Base-by-base conservation (phyloP, 2,797 vertebrate species). In the Distichodus sexfasciatus region DNA sequence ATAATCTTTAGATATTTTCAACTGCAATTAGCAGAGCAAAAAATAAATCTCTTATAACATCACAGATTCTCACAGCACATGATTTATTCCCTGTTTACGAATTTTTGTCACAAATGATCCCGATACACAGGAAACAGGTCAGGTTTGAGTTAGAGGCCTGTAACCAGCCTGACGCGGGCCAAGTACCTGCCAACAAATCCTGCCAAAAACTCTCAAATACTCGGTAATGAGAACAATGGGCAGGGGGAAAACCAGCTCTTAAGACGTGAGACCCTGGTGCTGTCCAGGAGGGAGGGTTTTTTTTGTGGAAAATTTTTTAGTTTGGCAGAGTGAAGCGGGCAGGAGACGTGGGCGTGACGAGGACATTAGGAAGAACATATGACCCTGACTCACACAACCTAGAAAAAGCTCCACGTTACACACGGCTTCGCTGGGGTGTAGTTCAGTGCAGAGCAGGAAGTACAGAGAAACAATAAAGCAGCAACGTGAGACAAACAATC, bases 181-280 rank as follows among this genome's bases (percentile, higher is more conserved):
- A 41, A 71, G 33, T 15, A 31, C 10, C 31, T 3, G 15, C 12
- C 35, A 17, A 47, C 23, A 65, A 24, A 47, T 33, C 40, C 40
- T 23, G 29, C 38, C 21, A 54, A 51, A 70, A 47, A 47, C 21
- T 26, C n/a, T 1, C 23, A n/a, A n/a, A n/a, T n/a, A n/a, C 12
- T 17, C 24, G 15, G 17, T 71, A 33, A 58, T 12, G 2, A 41
- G 46, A 64, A 65, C 60, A 71, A 65, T 58, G 50, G 59, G 26
- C 2, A 33, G 1, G 19, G 12, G 31, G 4, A 2, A 23, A 29
- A 23, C 1, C n/a, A n/a, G n/a, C 11, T 19, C 29, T 3, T 31
- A 2, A 31, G 28, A 24, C 47, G 17, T 54, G 12, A 55, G 31
- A 41, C 68, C 28, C 8, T 7, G 33, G 6, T 6, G 14, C 15